Conservation (phyloP, 92 coral and sea anemone genomes). For the Chrysogorgia sp. region DNA sequence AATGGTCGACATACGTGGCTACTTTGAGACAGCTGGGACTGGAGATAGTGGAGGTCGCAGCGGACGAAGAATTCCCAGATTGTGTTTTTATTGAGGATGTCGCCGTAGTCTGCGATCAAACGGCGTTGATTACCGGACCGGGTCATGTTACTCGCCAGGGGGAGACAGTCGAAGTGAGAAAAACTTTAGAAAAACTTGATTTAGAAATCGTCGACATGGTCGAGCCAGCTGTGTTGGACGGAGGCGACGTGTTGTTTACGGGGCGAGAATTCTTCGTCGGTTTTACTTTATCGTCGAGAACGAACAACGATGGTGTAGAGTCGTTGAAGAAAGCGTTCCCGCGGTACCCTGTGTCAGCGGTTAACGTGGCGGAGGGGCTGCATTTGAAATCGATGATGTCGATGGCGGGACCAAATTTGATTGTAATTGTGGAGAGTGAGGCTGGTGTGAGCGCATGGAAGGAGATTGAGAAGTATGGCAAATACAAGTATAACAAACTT, state of each 20-base stretch:
- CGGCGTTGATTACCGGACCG: slow-evolving; percentile 66
- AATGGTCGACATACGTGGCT: slow-evolving; percentile 64
- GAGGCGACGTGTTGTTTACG: slow-evolving; percentile 95
- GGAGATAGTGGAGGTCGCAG: slow-evolving; percentile 64
- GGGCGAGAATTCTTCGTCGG: slow-evolving; percentile 94
- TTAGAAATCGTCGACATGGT: slow-evolving; percentile 72
- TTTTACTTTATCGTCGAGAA: slow-evolving; percentile 58
- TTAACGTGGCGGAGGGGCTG: slow-evolving; percentile 61
- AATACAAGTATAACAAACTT: slow-evolving; percentile 67
- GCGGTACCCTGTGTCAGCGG: slow-evolving; percentile 65
- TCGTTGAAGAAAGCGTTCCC: slow-evolving; percentile 74
- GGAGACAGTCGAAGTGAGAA: slow-evolving; percentile 67
- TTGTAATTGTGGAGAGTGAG: slow-evolving; percentile 66
- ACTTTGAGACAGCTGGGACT: slow-evolving; percentile 77
- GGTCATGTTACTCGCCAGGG: slow-evolving; percentile 83
- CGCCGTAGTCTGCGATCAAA: slow-evolving; percentile 77
- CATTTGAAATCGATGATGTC: slow-evolving; percentile 88
- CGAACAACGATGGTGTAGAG: slow-evolving; percentile 71
- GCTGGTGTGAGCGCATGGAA: slow-evolving; percentile 69
- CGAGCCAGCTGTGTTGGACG: slow-evolving; percentile 81
- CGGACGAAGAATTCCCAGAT: slow-evolving; percentile 80
- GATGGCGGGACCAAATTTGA: slow-evolving; percentile 73
- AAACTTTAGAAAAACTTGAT: slow-evolving; percentile 61
- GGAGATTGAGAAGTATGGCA: slow-evolving; percentile 67
- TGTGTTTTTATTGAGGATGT: slow-evolving; percentile 94